Percentiles rank a stretch among this genome's conserved stretches.
These are phyloP conservation scores for Zingel zingel DNA, from an alignment of 2,113 vertebrate species.

Conservation along the genomic window DNA sequence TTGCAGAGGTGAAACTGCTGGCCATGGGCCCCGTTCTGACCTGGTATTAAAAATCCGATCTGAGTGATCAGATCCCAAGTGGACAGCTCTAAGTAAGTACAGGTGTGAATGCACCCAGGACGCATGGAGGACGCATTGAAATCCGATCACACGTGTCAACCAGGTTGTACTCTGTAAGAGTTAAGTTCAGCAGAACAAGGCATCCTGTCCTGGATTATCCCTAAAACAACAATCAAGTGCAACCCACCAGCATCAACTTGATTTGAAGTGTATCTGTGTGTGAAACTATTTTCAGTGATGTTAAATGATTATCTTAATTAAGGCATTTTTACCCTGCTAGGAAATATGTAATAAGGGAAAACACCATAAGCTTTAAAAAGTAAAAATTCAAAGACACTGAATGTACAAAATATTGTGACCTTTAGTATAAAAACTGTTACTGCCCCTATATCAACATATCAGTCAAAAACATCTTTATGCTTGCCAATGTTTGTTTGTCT, in stretches of 20 bases:
- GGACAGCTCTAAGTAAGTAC: too few relatives aligned
- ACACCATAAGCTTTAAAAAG: background rate
- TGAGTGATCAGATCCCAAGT: too few relatives aligned
- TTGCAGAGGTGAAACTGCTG: slow-evolving; percentile 61
- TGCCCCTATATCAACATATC: background rate
- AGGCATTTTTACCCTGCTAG: background rate
- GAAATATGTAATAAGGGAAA: background rate
- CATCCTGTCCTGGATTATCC: slow-evolving; percentile 27
- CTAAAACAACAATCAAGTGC: slow-evolving; percentile 23
- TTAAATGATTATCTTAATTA: background rate
- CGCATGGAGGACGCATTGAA: too few relatives aligned
- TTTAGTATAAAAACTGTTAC: background rate
- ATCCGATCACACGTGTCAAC: slow-evolving; percentile 39
- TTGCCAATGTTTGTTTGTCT: slow-evolving; percentile 1
- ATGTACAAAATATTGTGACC: background rate
- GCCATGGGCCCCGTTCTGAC: too few relatives aligned
- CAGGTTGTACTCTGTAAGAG: slow-evolving; percentile 23
- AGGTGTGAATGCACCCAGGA: too few relatives aligned
- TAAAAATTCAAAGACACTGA: background rate
- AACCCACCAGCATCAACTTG: slow-evolving; percentile 2
- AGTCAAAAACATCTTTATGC: background rate
- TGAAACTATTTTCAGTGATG: background rate
- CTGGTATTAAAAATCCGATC: too few relatives aligned
- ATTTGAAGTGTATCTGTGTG: background rate
- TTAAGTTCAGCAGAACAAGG: slow-evolving; percentile 49